phyloP scores from a whole-genome alignment of 2,113 vertebrate species.

The Macroglossus sobrinus region DNA sequence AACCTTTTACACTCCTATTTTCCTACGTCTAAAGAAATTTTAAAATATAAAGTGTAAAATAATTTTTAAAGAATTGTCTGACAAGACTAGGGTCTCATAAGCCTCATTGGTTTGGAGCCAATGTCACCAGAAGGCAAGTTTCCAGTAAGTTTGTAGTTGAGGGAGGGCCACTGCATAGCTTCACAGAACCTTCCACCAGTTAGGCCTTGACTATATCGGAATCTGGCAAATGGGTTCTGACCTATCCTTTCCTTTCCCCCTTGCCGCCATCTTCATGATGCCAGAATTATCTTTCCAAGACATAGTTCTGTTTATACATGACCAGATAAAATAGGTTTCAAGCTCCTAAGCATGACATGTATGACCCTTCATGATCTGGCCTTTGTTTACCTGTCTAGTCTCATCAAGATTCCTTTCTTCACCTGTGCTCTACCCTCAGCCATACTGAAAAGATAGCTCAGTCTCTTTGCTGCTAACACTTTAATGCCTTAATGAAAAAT shows the following conservation, averaged over 20 bases:
- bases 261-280: neutral
- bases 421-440: neutral
- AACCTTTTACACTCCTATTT: neutral
- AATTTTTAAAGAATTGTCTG: neutral
- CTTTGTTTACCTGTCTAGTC: neutral
- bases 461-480: neutral
- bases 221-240: neutral
- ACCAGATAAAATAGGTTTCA: neutral
- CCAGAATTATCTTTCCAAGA: neutral
- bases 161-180: too few species aligned
- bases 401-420: neutral
- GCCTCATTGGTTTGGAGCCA: neutral
- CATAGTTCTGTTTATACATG: neutral
- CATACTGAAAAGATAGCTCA: neutral
- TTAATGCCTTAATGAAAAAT: neutral
- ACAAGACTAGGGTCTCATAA: neutral
- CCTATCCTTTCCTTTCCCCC: neutral
- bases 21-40: neutral
- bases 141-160: neutral
- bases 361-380: neutral
- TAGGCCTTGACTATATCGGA: neutral
- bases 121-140: accelerated
- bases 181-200: neutral
- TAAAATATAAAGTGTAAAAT: neutral
- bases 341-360: neutral